phyloP scores from a whole-genome alignment of 2,797 vertebrate species.

The Acestrorhynchus altus region DNA sequence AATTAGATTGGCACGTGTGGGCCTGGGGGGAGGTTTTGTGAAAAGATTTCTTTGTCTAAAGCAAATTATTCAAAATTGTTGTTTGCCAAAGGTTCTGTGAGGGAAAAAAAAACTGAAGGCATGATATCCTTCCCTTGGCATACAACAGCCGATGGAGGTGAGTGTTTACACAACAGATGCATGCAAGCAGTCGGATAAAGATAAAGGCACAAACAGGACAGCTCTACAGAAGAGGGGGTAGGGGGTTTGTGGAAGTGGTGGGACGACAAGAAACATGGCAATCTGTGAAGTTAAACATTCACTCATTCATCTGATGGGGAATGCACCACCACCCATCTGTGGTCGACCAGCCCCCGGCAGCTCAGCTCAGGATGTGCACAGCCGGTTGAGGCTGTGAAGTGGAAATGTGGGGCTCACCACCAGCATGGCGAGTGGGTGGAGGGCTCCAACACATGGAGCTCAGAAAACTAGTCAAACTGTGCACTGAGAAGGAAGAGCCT shows the following conservation, averaged over 20 bases:
- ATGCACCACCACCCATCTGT: conserved; percentile 68
- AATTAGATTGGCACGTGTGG: conserved; percentile 42
- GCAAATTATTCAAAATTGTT: conserved; percentile 66
- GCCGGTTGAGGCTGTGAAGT: conserved; percentile 62
- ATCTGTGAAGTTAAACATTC: conserved; percentile 79
- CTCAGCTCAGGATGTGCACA: conserved; percentile 13
- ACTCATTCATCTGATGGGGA: conserved; percentile 67
- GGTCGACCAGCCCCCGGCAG: conserved; percentile 17
- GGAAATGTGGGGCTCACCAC: conserved; percentile 64
- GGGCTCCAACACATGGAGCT: conserved; percentile 1
- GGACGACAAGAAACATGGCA: conserved; percentile 63
- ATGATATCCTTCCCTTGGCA: neutral
- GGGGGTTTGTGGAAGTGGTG: conserved; percentile 26
- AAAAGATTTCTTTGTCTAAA: conserved; percentile 62
- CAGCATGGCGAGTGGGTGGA: conserved; percentile 64
- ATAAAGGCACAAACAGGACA: conserved; percentile 61
- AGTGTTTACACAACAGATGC: conserved; percentile 70
- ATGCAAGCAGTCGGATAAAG: conserved; percentile 58
- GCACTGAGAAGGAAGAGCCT: neutral
- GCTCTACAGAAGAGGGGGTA: conserved; percentile 35
- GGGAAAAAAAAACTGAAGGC: neutral
- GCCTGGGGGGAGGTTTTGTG: conserved; percentile 39
- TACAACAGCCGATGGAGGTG: conserved; percentile 23
- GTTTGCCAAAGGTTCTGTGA: conserved; percentile 61
- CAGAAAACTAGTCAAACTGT: conserved; percentile 5